Percentiles rank a stretch among this genome's conserved stretches.
phyloP scores from a whole-genome alignment of 2,113 vertebrate genomes.

The Oostethus manadensis region DNA sequence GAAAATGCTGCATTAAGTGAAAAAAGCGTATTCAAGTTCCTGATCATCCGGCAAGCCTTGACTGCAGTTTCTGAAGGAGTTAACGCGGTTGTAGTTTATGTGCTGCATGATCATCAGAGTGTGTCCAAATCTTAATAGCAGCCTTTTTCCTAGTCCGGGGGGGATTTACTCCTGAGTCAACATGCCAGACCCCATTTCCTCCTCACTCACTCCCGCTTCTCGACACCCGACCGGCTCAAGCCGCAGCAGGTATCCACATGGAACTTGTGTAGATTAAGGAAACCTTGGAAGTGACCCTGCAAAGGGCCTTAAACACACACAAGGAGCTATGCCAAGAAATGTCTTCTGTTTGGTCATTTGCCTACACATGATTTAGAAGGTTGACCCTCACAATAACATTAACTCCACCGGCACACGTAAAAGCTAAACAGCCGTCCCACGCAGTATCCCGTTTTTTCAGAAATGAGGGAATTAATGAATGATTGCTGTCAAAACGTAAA shows the following conservation, averaged over 20 bases:
- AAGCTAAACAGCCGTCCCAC: too few species aligned
- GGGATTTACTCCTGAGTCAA: conserved; percentile 74
- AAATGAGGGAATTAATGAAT: too few species aligned
- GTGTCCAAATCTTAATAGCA: conserved; percentile 63
- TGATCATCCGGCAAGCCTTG: conserved; percentile 37
- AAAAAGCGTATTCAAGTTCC: conserved; percentile 4
- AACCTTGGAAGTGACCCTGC: conserved; percentile 54
- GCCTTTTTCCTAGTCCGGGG: conserved; percentile 54
- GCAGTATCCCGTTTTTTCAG: too few species aligned
- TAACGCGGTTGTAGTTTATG: conserved; percentile 23
- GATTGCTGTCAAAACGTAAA: too few species aligned
- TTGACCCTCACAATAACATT: too few species aligned
- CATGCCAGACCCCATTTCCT: conserved; percentile 76
- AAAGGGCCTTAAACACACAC: conserved; percentile 33
- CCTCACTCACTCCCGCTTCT: conserved; percentile 55
- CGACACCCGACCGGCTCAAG: conserved; percentile 53
- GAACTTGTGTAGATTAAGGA: conserved; percentile 38
- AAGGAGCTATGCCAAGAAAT: conserved; percentile 5
- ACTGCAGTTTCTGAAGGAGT: conserved; percentile 46
- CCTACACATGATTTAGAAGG: too few species aligned
- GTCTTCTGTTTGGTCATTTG: too few species aligned
- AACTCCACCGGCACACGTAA: too few species aligned
- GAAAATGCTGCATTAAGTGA: too few species aligned
- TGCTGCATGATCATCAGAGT: conserved; percentile 37
- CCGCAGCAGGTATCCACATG: conserved; percentile 46